Evolutionary conservation across 2,797 vertebrate genomes (phyloP).

Genomic region (Iguana delicatissima): DNA sequence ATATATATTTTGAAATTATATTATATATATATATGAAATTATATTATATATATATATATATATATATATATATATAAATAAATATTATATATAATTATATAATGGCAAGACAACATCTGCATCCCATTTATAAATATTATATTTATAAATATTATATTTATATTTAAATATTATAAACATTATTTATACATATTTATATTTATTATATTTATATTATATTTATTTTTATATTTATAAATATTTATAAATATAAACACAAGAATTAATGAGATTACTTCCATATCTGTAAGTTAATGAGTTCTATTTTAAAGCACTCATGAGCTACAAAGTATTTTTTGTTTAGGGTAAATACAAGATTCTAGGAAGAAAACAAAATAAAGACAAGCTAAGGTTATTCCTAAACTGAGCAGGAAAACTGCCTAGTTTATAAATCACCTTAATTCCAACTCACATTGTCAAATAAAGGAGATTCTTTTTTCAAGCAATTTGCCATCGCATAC

Average conservation of each 20-base stretch:
- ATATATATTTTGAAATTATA: too few species aligned
- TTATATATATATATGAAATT: too few species aligned
- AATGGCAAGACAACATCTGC: not conserved
- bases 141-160: too few species aligned
- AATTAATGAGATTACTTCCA: not conserved
- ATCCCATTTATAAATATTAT: too few species aligned
- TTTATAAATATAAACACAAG: not conserved
- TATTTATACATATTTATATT: not conserved
- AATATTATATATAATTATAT: not conserved
- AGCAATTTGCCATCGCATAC: conserved; percentile 56
- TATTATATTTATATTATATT: too few species aligned
- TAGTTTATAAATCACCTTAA: conserved; percentile 19
- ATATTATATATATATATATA: too few species aligned
- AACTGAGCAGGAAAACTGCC: conserved; percentile 3
- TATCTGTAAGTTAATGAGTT: not conserved
- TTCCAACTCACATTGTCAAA: conserved; percentile 41
- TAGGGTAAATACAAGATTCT: not conserved
- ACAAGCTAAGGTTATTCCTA: conserved; percentile 16
- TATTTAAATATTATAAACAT: too few species aligned
- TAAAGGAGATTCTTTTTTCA: conserved; percentile 6
- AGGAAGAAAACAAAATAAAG: not conserved
- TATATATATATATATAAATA: too few species aligned
- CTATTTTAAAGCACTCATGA: not conserved
- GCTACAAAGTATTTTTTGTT: not conserved
- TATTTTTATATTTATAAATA: not conserved